A percentile compares a stretch with the other conserved stretches of the same genome.
Conservation (phyloP, 2,113 vertebrate species). For the rat (Rattus norvegicus) region GRCr8 NC_086019.1:164451501-164452000, state of each 20-base stretch:
- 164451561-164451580: not conserved
- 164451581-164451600: not conserved
- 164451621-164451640: not conserved
- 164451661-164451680: not conserved
- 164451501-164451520: not conserved
- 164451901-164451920: not conserved
- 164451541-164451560: not conserved
- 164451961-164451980: too few species aligned
- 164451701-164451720: not conserved
- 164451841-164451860: not conserved
- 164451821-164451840: not conserved
- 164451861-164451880: not conserved
- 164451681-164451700: not conserved
- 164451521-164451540: not conserved
- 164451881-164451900: not conserved
- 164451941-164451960: not conserved
- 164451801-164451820: not conserved
- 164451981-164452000: too few species aligned
- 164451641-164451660: not conserved
- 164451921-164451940: not conserved
- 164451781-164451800: not conserved
- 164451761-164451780: not conserved
- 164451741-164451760: not conserved
- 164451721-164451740: not conserved
- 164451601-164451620: not conserved